These are phyloP conservation scores for Sarotherodon lohbergeri DNA, from an alignment of 2,113 vertebrate genomes.

Conservation along the genomic window DNA sequence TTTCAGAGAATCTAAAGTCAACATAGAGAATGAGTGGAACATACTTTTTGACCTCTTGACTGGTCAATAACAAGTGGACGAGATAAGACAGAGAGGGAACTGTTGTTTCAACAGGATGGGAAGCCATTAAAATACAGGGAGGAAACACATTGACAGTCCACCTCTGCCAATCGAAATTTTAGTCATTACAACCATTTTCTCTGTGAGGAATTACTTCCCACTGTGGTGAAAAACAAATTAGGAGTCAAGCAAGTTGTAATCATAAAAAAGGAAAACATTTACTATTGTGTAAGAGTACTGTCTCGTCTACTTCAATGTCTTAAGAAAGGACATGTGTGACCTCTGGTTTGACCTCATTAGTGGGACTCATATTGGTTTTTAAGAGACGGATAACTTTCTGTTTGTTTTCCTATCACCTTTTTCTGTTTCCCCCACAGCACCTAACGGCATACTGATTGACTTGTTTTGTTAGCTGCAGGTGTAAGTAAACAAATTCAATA, in stretches of 20 bases:
- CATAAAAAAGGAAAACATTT: neutral
- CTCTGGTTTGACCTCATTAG: neutral
- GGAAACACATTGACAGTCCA: constrained; percentile 1
- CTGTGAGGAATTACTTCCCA: neutral
- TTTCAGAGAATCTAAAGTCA: neutral
- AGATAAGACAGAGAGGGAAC: constrained; percentile 25
- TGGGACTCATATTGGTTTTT: neutral
- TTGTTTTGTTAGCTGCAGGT: neutral
- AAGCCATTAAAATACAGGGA: constrained; percentile 6
- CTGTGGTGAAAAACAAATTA: neutral
- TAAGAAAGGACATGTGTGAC: neutral
- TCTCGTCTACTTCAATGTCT: neutral
- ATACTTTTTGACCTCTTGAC: neutral
- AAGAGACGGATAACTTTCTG: neutral
- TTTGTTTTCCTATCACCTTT: neutral
- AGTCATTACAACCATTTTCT: neutral
- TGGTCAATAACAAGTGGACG: constrained; percentile 5
- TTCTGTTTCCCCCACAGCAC: neutral
- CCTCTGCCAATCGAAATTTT: neutral
- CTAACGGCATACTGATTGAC: neutral
- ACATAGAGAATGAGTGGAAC: neutral
- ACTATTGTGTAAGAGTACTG: neutral
- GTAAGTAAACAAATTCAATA: constrained; percentile 12
- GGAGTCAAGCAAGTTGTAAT: neutral
- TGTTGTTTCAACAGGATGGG: constrained; percentile 37